Conservation (phyloP, 2,888 invertebrate species). For the Ceraclea dissimilis region DNA sequence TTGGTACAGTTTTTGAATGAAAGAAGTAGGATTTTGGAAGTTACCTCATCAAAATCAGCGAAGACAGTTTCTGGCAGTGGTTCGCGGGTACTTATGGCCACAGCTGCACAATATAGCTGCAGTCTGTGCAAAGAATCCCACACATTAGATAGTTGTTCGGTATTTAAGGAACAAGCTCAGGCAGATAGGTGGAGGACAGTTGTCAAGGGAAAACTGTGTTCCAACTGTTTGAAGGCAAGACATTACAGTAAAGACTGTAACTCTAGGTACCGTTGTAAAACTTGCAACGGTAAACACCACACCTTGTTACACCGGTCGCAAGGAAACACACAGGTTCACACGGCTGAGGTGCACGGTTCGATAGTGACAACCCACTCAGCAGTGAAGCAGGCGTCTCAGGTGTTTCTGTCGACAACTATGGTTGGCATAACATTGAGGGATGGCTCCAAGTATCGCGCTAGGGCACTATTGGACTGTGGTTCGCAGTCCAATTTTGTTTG, state of each 20-base stretch:
- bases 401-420: neutral
- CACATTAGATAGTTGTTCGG: neutral
- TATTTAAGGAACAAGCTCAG: neutral
- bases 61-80: neutral
- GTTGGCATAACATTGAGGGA: neutral
- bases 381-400: neutral
- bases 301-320: neutral
- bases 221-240: neutral
- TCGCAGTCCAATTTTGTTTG: neutral
- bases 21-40: neutral
- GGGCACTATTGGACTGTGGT: neutral
- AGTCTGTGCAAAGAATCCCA: neutral
- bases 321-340: neutral
- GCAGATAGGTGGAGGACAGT: neutral
- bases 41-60: neutral
- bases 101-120: neutral
- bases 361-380: neutral
- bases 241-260: neutral
- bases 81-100: neutral
- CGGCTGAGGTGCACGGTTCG: neutral
- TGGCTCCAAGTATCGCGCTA: neutral
- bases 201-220: neutral
- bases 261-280: neutral
- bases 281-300: neutral
- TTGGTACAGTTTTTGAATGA: neutral